Percentiles rank a stretch among this genome's conserved stretches.
These are phyloP conservation scores for Bombus affinis DNA, from an alignment of 1,140 invertebrate genomes.

Conservation along the genomic window DNA sequence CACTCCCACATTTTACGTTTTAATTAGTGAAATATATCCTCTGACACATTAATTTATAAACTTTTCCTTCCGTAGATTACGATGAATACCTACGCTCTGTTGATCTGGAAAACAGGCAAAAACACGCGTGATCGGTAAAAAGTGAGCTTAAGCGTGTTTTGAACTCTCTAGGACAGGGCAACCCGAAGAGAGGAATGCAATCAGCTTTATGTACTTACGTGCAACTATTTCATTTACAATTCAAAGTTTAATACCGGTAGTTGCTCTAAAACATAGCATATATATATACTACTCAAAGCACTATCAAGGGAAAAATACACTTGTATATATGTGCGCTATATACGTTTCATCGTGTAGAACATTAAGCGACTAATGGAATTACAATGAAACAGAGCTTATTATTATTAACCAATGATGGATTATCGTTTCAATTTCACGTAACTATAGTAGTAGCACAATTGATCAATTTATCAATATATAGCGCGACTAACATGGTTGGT, in stretches of 20 bases:
- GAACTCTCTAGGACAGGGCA: not conserved
- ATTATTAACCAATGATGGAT: slow-evolving; percentile 8
- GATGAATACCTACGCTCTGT: not conserved
- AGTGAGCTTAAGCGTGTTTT: not conserved
- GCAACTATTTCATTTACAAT: not conserved
- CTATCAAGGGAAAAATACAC: not conserved
- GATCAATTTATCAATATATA: slow-evolving; percentile 1
- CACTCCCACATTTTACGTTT: too few relatives aligned
- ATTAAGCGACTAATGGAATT: not conserved
- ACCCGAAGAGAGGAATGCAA: not conserved
- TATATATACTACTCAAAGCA: too few relatives aligned
- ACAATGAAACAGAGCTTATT: not conserved
- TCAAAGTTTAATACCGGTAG: not conserved
- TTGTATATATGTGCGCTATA: not conserved
- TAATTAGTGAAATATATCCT: too few relatives aligned
- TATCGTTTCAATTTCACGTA: not conserved
- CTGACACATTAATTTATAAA: not conserved
- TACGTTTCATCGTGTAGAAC: not conserved
- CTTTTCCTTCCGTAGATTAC: not conserved
- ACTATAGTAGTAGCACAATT: not conserved
- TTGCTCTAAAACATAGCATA: not conserved
- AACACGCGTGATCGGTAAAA: not conserved
- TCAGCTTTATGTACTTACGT: not conserved
- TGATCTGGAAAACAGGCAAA: not conserved
- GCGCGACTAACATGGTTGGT: not conserved